These are phyloP conservation scores for Ephydatia muelleri DNA, from an alignment of 37 sponge, comb jelly and placozoan genomes.

Conservation along the genomic window DNA sequence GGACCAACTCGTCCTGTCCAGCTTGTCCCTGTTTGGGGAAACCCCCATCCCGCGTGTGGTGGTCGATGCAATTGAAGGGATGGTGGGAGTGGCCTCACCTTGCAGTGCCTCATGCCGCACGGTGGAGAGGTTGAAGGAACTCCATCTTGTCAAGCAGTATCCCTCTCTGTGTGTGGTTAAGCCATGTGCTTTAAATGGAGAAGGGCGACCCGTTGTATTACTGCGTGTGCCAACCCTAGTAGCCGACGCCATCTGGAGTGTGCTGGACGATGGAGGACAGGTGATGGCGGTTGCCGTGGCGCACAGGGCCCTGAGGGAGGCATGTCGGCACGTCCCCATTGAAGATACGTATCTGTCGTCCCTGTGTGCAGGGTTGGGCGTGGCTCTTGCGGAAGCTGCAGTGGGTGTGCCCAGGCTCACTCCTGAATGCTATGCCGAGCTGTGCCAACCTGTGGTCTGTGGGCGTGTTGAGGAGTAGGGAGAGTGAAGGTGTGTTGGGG, in stretches of 20 bases:
- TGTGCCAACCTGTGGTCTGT: background rate
- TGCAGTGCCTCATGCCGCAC: background rate
- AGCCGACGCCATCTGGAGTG: background rate
- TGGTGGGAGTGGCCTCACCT: background rate
- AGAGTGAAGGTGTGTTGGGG: background rate
- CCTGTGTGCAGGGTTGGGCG: background rate
- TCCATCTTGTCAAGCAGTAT: background rate
- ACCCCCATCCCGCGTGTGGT: constrained; percentile 25
- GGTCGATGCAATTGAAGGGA: constrained; percentile 3
- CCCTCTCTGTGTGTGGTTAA: background rate
- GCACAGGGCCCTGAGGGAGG: background rate
- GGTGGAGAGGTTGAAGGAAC: background rate
- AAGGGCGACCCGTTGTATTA: background rate
- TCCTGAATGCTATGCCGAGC: background rate
- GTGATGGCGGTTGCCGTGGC: background rate
- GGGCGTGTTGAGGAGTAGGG: background rate
- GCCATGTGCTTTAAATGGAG: background rate
- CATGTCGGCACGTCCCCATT: background rate
- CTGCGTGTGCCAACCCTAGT: background rate
- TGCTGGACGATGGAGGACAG: background rate
- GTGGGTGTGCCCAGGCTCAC: background rate
- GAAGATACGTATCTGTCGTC: background rate
- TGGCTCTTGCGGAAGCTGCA: background rate
- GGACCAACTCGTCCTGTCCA: constrained; percentile 22
- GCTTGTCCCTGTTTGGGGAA: constrained; percentile 27